A percentile compares a stretch with the other conserved stretches of the same genome.
Evolutionary conservation across 2,888 invertebrate genomes (phyloP).

Genomic region (Furcula furcula): DNA sequence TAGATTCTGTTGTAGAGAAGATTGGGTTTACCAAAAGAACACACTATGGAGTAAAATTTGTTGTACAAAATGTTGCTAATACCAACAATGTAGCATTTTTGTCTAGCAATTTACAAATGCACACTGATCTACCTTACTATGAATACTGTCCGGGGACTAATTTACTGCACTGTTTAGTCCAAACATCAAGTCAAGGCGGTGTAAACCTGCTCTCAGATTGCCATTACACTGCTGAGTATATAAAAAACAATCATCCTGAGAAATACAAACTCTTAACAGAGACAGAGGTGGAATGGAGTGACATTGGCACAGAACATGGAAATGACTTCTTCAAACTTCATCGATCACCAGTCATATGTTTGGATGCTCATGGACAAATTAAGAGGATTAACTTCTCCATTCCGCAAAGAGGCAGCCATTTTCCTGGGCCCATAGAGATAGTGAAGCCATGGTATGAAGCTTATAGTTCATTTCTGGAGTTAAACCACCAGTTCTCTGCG

Average conservation of each 20-base stretch:
- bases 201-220: constrained; percentile 86
- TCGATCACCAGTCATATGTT: constrained; percentile 83
- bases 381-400: constrained; percentile 86
- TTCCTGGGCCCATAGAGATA: constrained; percentile 79
- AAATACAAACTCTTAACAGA: constrained; percentile 82
- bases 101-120: constrained; percentile 85
- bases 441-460: constrained; percentile 87
- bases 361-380: constrained; percentile 79
- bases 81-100: constrained; percentile 89
- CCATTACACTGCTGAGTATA: constrained; percentile 83
- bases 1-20: constrained; percentile 82
- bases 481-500: constrained; percentile 83
- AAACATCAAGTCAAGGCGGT: constrained; percentile 84
- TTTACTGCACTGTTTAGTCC: constrained; percentile 86
- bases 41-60: constrained; percentile 87
- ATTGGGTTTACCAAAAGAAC: constrained; percentile 87
- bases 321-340: constrained; percentile 84
- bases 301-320: constrained; percentile 84
- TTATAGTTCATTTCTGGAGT: constrained; percentile 82
- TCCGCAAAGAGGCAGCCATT: constrained; percentile 87
- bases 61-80: constrained; percentile 84
- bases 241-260: constrained; percentile 77
- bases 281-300: constrained; percentile 86
- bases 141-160: constrained; percentile 88
- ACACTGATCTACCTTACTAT: constrained; percentile 89